These are phyloP conservation scores for Sinohyriopsis cumingii DNA, from an alignment of 2,888 invertebrate species.

Conservation along the genomic window DNA sequence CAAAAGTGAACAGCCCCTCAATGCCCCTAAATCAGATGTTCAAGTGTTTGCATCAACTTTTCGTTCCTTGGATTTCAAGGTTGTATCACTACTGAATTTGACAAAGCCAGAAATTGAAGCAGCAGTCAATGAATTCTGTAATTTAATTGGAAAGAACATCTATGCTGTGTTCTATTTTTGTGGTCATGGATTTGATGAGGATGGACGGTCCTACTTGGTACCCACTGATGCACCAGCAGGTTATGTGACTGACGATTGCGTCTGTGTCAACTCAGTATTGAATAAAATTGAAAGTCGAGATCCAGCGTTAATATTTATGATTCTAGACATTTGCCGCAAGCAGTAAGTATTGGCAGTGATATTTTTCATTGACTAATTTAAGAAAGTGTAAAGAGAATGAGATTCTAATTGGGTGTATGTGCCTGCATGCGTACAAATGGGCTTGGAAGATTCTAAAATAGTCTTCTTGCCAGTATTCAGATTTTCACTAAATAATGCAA, in stretches of 20 bases:
- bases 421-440: too few species aligned
- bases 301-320: conserved; percentile 70
- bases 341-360: conserved; percentile 39
- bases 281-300: conserved; percentile 63
- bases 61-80: conserved; percentile 69
- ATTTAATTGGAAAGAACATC: conserved; percentile 70
- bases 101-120: conserved; percentile 70
- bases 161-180: conserved; percentile 71
- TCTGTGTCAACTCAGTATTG: conserved; percentile 61
- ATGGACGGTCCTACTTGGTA: conserved; percentile 72
- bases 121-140: conserved; percentile 70
- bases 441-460: too few species aligned
- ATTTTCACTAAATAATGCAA: too few species aligned
- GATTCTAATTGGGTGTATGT: too few species aligned
- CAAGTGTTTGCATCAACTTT: conserved; percentile 64
- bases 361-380: too few species aligned
- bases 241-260: conserved; percentile 67
- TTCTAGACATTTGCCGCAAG: conserved; percentile 72
- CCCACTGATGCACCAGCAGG: conserved; percentile 71
- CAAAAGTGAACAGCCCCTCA: conserved; percentile 65
- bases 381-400: too few species aligned
- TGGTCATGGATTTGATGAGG: conserved; percentile 73
- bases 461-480: too few species aligned
- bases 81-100: conserved; percentile 72
- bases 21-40: conserved; percentile 58